These are phyloP conservation scores for Balaeniceps rex DNA, from an alignment of 2,113 vertebrate genomes.

Conservation along the genomic window DNA sequence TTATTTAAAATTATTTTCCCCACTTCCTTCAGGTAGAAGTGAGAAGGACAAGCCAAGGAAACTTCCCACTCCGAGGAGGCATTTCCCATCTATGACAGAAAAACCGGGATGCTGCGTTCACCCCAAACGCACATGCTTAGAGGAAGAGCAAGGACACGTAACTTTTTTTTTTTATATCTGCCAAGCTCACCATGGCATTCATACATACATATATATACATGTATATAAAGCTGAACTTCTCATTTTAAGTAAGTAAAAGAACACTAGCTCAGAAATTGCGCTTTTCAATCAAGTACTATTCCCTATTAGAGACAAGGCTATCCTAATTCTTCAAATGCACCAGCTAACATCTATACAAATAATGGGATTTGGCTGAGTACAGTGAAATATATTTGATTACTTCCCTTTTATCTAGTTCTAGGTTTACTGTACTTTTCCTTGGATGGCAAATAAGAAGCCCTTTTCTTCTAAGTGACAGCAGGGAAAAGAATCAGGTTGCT, in stretches of 20 bases:
- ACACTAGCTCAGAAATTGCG: background rate
- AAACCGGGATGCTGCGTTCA: background rate
- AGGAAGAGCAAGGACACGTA: background rate
- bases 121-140: accelerated
- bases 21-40: background rate
- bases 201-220: background rate
- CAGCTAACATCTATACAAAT: slow-evolving; percentile 24
- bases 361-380: slow-evolving; percentile 32
- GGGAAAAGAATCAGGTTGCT: slow-evolving; percentile 69
- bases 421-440: slow-evolving; percentile 62
- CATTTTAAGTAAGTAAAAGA: background rate
- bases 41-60: background rate
- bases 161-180: background rate
- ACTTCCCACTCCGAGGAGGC: background rate
- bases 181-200: background rate
- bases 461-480: slow-evolving; percentile 69
- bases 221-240: background rate
- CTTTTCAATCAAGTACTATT: background rate
- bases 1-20: background rate
- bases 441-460: slow-evolving; percentile 63
- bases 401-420: slow-evolving; percentile 55
- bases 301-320: background rate
- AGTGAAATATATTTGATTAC: slow-evolving; percentile 64
- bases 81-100: background rate
- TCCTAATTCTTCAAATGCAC: background rate